These are phyloP conservation scores for Macroramphosus scolopax DNA, from an alignment of 2,797 vertebrate species.

Conservation along the genomic window DNA sequence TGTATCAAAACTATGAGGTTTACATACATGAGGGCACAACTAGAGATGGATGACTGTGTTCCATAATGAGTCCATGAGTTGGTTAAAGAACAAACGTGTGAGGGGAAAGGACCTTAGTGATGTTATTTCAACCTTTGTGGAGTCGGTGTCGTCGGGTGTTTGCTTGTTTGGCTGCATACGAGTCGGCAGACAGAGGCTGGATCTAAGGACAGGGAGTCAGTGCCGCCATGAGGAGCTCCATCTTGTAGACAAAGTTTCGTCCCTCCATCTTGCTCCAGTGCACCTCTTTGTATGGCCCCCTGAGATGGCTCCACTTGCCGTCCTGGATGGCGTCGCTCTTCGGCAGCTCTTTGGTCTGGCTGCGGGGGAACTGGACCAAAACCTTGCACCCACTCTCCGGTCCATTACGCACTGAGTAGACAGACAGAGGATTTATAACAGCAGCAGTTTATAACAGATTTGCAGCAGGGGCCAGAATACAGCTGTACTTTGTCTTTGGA, in stretches of 20 bases:
- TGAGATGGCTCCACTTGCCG: constrained; percentile 90
- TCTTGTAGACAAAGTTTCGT: constrained; percentile 97
- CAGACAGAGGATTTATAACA: constrained; percentile 4
- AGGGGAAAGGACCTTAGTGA: background rate
- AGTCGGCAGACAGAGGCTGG: background rate
- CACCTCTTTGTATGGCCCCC: constrained; percentile 90
- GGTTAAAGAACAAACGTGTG: too few species aligned
- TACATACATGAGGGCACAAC: background rate
- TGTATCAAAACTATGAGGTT: constrained; percentile 14
- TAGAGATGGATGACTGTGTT: too few species aligned
- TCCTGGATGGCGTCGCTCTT: constrained; percentile 94
- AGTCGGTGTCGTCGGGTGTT: background rate
- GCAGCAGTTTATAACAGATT: too few species aligned
- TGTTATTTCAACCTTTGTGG: background rate
- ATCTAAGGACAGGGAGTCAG: constrained; percentile 83
- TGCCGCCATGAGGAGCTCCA: constrained; percentile 98
- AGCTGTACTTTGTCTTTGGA: too few species aligned
- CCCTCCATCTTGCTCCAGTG: constrained; percentile 98
- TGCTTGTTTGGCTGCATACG: background rate
- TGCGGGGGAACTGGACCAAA: constrained; percentile 91
- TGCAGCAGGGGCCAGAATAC: background rate
- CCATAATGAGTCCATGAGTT: too few species aligned
- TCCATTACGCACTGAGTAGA: constrained; percentile 84
- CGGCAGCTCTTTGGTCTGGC: constrained; percentile 89
- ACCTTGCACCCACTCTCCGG: constrained; percentile 92